Conservation (phyloP, 1,140 invertebrate species). For the Camponotus floridanus region DNA sequence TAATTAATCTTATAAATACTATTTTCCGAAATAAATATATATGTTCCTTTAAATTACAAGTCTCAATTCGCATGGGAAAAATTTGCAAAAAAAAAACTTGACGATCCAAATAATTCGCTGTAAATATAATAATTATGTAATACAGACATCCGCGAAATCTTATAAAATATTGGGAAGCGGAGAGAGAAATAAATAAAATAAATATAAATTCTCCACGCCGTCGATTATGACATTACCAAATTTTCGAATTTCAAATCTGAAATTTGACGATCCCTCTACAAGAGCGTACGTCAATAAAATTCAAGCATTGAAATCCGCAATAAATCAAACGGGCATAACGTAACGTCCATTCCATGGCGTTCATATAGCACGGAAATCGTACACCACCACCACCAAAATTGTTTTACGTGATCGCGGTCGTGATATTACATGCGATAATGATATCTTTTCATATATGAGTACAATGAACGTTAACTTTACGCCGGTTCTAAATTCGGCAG, state of each 20-base stretch:
- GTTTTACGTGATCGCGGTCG: neutral
- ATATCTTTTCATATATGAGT: neutral
- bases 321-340: slow-evolving; percentile 18
- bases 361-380: neutral
- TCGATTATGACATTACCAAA: neutral
- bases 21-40: neutral
- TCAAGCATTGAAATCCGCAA: slow-evolving; percentile 7
- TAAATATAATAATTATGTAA: neutral
- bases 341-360: neutral
- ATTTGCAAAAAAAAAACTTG: neutral
- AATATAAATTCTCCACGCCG: neutral
- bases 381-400: neutral
- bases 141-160: neutral
- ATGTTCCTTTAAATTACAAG: neutral
- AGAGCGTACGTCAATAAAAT: neutral
- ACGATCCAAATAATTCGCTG: neutral
- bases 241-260: neutral
- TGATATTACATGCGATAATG: slow-evolving; percentile 29
- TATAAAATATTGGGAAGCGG: neutral
- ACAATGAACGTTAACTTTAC: slow-evolving; percentile 19
- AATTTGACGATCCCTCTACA: neutral
- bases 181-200: neutral
- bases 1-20: slow-evolving; percentile 10
- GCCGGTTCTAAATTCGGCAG: slow-evolving; percentile 23
- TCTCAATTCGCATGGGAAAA: neutral